Base-by-base conservation (phyloP, 1,140 invertebrate species). In the Lanistes nyassanus region DNA sequence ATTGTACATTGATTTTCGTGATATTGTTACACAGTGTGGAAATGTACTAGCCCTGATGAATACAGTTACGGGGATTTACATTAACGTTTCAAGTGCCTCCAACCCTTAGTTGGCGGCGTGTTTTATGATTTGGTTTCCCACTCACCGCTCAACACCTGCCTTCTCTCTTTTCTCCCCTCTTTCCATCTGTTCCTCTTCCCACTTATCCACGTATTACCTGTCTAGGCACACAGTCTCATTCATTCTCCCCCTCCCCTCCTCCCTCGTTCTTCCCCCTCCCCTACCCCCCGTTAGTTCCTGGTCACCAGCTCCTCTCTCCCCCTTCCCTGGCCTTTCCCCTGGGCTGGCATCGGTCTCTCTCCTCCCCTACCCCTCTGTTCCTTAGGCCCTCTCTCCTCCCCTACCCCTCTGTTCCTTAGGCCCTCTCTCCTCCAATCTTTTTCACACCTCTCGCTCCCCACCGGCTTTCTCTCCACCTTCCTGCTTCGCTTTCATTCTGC, bases 211-310 rank as follows among this genome's bases (percentile, higher is more conserved):
- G 9, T 47, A 47, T 16, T 47, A 47, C 19, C 64, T 39, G 6
- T 66, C 64, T 66, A n/a, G n/a, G n/a, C n/a, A n/a, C 64, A 37
- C 34, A 37, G 31, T 66, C 34, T 66, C 64, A 37, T 13, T 39
- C 36, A 37, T 1, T 31, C 26, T 64, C 26, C 29, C 29, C 31
- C 55, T 47, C 16, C 55, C 29, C 64, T 66, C 34, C 7, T 37
- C 9, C 23, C 39, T 66, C 36, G 9, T 21, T 39, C 36, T 66
- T 7, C 26, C 36, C 2, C 36, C 37, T n/a, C 23, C 36, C 23
- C 21, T 0, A 13, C 0, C 67, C 19, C 42, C 16, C 29, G n/a
- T 26, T 31, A 26, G 19, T 42, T 53, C 23, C 31, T 51, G 51
- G 23, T 69, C 65, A n/a, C 51, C 51, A 11, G 13, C 13, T 60